These are phyloP conservation scores for Mastomys natalensis DNA, from an alignment of 2,113 vertebrate genomes.

Conservation along the genomic window DNA sequence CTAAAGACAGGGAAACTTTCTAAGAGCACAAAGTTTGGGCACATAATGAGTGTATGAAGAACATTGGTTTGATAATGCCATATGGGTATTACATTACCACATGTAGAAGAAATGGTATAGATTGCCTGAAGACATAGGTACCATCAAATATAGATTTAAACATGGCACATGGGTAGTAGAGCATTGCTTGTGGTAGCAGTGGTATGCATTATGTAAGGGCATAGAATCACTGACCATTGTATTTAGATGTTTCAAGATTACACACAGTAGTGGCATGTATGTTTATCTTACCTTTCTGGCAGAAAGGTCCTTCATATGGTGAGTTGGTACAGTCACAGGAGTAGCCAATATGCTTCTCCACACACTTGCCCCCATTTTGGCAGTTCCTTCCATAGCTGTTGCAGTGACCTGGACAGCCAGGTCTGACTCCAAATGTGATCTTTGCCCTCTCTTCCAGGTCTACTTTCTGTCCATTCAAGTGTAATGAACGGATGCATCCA, in stretches of 20 bases:
- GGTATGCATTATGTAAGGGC: not conserved
- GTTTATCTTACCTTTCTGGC: conserved; percentile 90
- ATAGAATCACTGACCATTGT: rapidly evolving
- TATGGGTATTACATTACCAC: rapidly evolving
- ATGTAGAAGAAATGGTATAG: no score
- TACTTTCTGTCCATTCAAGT: conserved; percentile 91
- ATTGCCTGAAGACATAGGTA: not conserved
- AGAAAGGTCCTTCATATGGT: conserved; percentile 94
- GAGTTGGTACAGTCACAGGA: conserved; percentile 96
- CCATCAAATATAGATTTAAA: not conserved
- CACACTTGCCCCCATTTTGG: conserved; percentile 94
- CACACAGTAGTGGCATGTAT: rapidly evolving
- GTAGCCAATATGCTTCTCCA: conserved; percentile 96
- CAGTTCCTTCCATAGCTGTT: conserved; percentile 95
- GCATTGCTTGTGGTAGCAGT: not conserved
- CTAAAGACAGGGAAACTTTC: not conserved
- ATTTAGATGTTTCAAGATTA: rapidly evolving
- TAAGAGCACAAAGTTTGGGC: not conserved
- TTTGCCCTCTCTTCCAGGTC: conserved; percentile 95
- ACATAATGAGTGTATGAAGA: not conserved
- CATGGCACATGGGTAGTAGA: rapidly evolving
- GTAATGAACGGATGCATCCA: conserved; percentile 95
- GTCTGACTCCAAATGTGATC: conserved; percentile 93
- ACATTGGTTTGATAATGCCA: rapidly evolving
- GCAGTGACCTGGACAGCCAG: conserved; percentile 96